A percentile compares a stretch with the other conserved stretches of the same genome.
Conservation (phyloP, 2,888 invertebrate species). For the Strigamia crassipes region DNA sequence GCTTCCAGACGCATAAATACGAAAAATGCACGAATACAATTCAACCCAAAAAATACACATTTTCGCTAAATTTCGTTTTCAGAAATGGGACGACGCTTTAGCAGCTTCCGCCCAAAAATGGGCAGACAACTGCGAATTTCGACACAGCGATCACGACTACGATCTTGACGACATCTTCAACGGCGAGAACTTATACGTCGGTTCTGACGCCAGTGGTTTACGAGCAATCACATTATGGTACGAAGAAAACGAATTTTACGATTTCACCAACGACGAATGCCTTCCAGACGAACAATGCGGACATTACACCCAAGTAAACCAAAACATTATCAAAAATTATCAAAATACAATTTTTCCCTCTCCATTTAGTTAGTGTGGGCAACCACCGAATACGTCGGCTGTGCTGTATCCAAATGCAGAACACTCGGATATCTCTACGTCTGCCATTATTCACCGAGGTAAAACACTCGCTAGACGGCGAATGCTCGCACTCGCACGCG, state of each 20-base stretch:
- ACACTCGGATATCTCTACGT: not conserved
- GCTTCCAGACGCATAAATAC: too few species aligned
- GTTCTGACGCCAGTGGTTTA: not conserved
- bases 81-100: slow-evolving; percentile 43
- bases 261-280: not conserved
- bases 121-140: slow-evolving; percentile 36
- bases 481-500: too few species aligned
- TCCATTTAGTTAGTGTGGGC: slow-evolving; percentile 44
- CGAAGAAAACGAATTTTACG: not conserved
- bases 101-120: slow-evolving; percentile 18
- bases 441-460: slow-evolving; percentile 43
- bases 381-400: slow-evolving; percentile 17
- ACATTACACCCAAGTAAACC: slow-evolving; percentile 46
- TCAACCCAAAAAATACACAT: too few species aligned
- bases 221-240: slow-evolving; percentile 38
- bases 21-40: too few species aligned
- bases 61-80: too few species aligned
- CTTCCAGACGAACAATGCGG: slow-evolving; percentile 19
- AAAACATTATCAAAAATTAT: too few species aligned
- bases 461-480: too few species aligned
- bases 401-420: slow-evolving; percentile 27
- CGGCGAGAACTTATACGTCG: slow-evolving; percentile 20
- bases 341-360: too few species aligned
- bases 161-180: not conserved
- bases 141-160: not conserved